Conservation (phyloP, 2,888 invertebrate species). For the Pollenia griseotomentosa region DNA sequence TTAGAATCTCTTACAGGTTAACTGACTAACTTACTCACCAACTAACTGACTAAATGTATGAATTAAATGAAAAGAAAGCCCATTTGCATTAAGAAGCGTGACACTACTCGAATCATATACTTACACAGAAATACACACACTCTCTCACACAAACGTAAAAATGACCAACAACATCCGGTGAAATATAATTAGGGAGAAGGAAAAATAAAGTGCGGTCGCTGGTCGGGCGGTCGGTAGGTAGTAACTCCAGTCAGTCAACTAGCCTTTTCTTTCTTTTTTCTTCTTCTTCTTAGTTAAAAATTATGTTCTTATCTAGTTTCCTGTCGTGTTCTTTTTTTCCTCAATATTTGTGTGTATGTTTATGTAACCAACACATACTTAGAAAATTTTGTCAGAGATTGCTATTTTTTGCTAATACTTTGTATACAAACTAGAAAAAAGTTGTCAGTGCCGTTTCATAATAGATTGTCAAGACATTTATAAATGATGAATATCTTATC, state of each 20-base stretch:
- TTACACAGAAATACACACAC: constrained; percentile 30
- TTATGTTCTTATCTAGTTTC: constrained; percentile 84
- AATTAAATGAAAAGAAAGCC: constrained; percentile 37
- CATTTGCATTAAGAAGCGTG: constrained; percentile 73
- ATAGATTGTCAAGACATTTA: constrained; percentile 72
- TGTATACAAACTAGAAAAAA: constrained; percentile 29
- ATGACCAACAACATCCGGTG: constrained; percentile 73
- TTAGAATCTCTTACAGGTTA: constrained; percentile 39
- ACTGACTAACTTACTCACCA: constrained; percentile 40
- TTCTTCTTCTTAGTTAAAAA: constrained; percentile 69
- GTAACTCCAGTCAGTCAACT: constrained; percentile 58
- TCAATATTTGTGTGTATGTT: constrained; percentile 61
- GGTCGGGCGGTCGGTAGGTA: constrained; percentile 76
- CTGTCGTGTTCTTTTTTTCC: constrained; percentile 84
- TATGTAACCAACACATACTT: neutral
- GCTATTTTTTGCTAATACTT: constrained; percentile 1
- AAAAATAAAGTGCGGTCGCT: constrained; percentile 13
- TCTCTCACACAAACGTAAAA: constrained; percentile 52
- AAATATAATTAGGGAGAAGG: constrained; percentile 70
- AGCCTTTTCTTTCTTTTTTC: constrained; percentile 62
- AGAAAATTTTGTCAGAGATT: constrained; percentile 72
- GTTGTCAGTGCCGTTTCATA: constrained; percentile 72
- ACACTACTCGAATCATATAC: constrained; percentile 62
- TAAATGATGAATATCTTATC: constrained; percentile 73
- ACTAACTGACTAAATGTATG: constrained; percentile 26